Evolutionary conservation across 2,113 vertebrate species (phyloP).

Genomic region (Noctilio leporinus): DNA sequence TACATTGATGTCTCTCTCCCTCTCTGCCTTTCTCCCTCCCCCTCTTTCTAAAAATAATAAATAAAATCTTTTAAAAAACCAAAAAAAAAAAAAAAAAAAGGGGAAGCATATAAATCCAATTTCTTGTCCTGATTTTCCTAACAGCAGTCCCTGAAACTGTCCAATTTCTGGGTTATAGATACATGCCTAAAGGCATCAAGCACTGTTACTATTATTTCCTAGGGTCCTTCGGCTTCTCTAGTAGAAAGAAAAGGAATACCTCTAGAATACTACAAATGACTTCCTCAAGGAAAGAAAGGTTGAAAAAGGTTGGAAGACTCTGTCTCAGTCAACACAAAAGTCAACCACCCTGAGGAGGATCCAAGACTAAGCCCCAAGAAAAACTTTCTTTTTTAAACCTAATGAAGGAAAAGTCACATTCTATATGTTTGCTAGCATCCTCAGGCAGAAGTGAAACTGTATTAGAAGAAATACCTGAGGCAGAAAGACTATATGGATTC

Average conservation of each 20-base stretch:
- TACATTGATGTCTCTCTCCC: no score
- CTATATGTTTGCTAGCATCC: neutral
- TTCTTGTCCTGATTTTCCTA: neutral
- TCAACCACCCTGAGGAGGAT: neutral
- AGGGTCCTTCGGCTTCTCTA: neutral
- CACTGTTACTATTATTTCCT: neutral
- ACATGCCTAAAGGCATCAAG: neutral
- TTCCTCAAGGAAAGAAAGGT: neutral
- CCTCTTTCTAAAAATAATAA: no score
- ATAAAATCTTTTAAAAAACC: no score
- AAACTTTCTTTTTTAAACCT: neutral
- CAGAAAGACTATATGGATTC: constrained; percentile 5
- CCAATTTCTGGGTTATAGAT: neutral
- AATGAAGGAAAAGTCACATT: constrained; percentile 5
- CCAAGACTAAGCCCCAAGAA: constrained; percentile 1
- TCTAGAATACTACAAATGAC: constrained; percentile 10
- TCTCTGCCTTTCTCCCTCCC: no score
- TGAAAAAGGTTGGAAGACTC: neutral
- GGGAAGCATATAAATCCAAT: neutral
- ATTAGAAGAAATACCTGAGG: neutral
- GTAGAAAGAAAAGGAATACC: neutral
- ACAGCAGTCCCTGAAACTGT: neutral
- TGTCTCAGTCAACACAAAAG: neutral
- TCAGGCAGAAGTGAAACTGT: neutral
- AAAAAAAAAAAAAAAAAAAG: neutral